Percentiles rank a stretch among this genome's conserved stretches.
These are phyloP conservation scores for Rattus rattus DNA, from an alignment of 2,113 vertebrate species.

Conservation along the genomic window DNA sequence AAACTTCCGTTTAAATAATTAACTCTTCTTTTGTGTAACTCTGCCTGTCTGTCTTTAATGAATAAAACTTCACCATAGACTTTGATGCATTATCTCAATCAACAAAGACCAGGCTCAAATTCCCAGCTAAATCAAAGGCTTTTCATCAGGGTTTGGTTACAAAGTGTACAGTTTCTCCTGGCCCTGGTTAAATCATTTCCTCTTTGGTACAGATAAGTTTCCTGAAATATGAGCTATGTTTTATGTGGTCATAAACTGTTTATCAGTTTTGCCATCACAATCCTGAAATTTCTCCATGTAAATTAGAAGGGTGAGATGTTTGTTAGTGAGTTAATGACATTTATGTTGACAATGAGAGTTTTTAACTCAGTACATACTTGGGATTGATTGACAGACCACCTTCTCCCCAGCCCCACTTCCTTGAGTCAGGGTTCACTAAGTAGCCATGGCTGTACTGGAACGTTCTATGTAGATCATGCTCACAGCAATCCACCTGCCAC, in stretches of 20 bases:
- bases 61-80: not conserved
- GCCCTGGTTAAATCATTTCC: conserved; percentile 45
- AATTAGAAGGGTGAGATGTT: not conserved
- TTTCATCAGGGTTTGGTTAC: conserved; percentile 50
- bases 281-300: conserved; percentile 25
- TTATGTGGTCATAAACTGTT: not conserved
- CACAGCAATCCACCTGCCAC: not conserved
- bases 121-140: conserved; percentile 40
- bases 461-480: not conserved
- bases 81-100: not conserved
- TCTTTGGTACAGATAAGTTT: not conserved
- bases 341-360: conserved; percentile 10
- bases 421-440: not conserved
- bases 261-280: conserved; percentile 20
- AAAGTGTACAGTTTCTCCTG: conserved; percentile 44
- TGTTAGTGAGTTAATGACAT: conserved; percentile 38
- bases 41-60: not conserved
- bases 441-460: not conserved
- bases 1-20: conserved; percentile 54
- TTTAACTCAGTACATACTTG: not conserved
- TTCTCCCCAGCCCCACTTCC: rapidly evolving
- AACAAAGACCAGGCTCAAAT: conserved; percentile 18
- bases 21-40: conserved; percentile 1
- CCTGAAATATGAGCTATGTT: conserved; percentile 31
- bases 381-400: not conserved